Base-by-base conservation (phyloP, 2,113 vertebrate species). In the Desmodus rotundus region DNA sequence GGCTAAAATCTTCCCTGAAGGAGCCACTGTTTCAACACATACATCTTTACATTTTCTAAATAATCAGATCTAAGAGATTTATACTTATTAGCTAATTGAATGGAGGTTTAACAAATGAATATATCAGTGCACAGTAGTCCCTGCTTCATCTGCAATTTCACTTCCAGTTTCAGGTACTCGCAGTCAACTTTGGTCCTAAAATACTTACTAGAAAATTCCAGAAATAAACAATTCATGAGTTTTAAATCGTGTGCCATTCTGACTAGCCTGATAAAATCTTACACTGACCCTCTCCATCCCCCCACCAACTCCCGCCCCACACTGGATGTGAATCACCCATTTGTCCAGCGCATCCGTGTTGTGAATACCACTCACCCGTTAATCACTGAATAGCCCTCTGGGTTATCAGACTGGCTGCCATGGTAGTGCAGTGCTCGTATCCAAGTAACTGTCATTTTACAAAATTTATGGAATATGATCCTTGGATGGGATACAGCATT, bases 51-150 rank as follows among this genome's bases (percentile, higher is more conserved):
- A 38, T 74, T 83, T 50, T 94, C 72, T 90, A 96, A 84, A 76
- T 81, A 95, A 93, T 58, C 14, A 31, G 26, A 47, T 33, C n/a
- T 94, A 77, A 95, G 65, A 92, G 41, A 61, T 72, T 91, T 89
- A 65, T 56, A 83, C 11, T 38, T 65, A 93, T 84, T 45, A 91
- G 81, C 50, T 94, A 87, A 80, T 3, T 94, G 81, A 47, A 94
- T 89, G 52, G 58, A 87, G n/a, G 47, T 82, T 88, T 47, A 85
- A 89, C 76, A 83, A 10, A 50, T 4, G 41, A 61, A 58, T n/a
- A 82, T n/a, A 80, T n/a, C 74, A 92, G n/a, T 61, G 36, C 43
- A 61, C 10, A 61, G 16, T 61, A 61, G 10, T 82, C 80, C 17
- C 56, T 2, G 3, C 17, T 10, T 33, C 45, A 83, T 14, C 56